phyloP scores from a whole-genome alignment of 2,113 vertebrate species.

The Catharus bicknelli region DNA sequence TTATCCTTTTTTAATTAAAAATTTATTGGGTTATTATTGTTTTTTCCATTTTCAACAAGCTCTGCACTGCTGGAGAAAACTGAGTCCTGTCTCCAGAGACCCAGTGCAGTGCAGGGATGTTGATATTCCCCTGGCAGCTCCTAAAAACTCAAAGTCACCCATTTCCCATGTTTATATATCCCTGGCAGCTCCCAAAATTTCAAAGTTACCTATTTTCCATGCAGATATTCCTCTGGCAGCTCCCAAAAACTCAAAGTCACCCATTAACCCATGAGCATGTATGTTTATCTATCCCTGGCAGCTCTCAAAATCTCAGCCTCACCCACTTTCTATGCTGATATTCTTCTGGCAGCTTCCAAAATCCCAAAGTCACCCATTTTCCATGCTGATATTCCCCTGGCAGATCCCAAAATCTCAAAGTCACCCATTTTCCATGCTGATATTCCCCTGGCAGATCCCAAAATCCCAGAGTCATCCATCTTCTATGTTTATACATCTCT shows the following conservation, averaged over 20 bases:
- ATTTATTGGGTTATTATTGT: not conserved
- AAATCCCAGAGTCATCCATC: no score
- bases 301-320: not conserved
- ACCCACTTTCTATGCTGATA: not conserved
- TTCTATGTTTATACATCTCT: fast-evolving
- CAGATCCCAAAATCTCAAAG: not conserved
- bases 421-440: not conserved
- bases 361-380: not conserved
- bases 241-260: not conserved
- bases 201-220: not conserved
- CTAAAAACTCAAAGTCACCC: not conserved
- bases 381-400: fast-evolving
- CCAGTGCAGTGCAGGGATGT: not conserved
- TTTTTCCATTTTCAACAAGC: not conserved
- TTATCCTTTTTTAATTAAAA: conserved; percentile 53
- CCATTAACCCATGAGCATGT: no score
- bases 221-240: not conserved
- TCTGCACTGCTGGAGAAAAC: not conserved
- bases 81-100: not conserved
- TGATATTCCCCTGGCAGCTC: not conserved
- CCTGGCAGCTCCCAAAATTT: not conserved
- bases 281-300: fast-evolving
- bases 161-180: no score
- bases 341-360: fast-evolving
- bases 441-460: fast-evolving